Base-by-base conservation (phyloP, 2,113 vertebrate species). In the Dicaeum eximium region DNA sequence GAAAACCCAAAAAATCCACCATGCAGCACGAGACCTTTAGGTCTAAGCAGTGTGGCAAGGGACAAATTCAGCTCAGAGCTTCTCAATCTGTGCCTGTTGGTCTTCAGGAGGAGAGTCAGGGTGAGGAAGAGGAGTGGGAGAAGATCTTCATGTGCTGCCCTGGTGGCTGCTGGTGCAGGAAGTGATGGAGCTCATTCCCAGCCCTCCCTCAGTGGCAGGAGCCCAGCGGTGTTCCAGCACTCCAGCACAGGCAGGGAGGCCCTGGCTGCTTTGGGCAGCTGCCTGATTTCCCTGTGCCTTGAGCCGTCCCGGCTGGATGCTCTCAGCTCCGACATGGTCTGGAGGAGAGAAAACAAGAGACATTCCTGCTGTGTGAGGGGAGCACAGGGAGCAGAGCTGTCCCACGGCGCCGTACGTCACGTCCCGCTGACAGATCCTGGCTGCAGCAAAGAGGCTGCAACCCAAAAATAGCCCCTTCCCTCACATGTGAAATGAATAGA, bases 311-410 rank as follows among this genome's bases (percentile, higher is more conserved):
- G 8, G 73, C 69, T 94, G 88, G 88, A 90, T 78, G 73, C 60
- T 93, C 78, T 84, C 78, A 81, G 69, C 92, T 51, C 80, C 0
- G 4, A 56, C 6, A n/a, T 5, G 33, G 65, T 73, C 81, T 17
- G 2, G 70, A 92, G 77, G 44, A 94, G 84, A 91, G 84, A 91
- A 92, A 92, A 88, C 47, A 77, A 66, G 96, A 90, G 65, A 30
- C 69, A 70, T 92, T 92, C 77, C 91, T 80, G 86, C 62, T 5
- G 6, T 47, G 53, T 40, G 84, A 86, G 83, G 70, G 86, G 70
- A 87, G 70, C 11, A 5, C 54, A 33, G 88, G 80, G 65, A 88
- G 83, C 69, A 23, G 74, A 60, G 74, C 81, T 7, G 45, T 85
- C 90, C 64, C 90, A 54, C 57, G 23, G 54, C 0, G 1, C 80